These are phyloP conservation scores for Xylocampa areola DNA, from an alignment of 2,888 invertebrate species.

Conservation along the genomic window DNA sequence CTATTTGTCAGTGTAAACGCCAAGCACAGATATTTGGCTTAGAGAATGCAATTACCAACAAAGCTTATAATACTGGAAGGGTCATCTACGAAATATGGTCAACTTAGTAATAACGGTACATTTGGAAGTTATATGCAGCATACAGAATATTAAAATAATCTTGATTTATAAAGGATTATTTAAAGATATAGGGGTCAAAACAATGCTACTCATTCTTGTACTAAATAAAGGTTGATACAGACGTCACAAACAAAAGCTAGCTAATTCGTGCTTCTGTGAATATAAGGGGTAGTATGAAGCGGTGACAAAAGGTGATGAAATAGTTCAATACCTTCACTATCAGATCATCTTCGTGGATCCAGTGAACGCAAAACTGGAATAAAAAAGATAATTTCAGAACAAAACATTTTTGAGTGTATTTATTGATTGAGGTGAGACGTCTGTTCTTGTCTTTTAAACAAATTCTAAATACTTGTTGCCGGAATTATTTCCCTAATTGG, in stretches of 20 bases:
- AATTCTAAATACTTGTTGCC: too few species aligned
- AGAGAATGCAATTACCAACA: conserved; percentile 41
- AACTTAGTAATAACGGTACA: conserved; percentile 22
- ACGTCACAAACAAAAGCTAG: conserved; percentile 38
- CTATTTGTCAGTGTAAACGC: conserved; percentile 56
- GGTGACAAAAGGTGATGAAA: conserved; percentile 58
- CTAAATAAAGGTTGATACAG: conserved; percentile 11
- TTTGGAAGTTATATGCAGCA: conserved; percentile 24
- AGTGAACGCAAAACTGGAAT: conserved; percentile 74
- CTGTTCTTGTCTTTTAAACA: too few species aligned
- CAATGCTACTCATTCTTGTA: conserved; percentile 28
- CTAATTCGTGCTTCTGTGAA: conserved; percentile 43
- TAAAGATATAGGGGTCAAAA: conserved; percentile 9
- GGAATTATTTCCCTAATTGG: too few species aligned
- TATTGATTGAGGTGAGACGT: background rate
- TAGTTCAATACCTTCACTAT: conserved; percentile 78
- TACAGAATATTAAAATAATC: conserved; percentile 23
- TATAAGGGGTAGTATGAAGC: conserved; percentile 49
- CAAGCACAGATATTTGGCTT: conserved; percentile 44
- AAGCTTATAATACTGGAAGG: conserved; percentile 37
- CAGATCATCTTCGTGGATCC: conserved; percentile 77
- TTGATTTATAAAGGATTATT: conserved; percentile 34
- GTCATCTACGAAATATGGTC: conserved; percentile 29
- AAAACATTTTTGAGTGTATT: conserved; percentile 13
- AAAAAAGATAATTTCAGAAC: conserved; percentile 61